Evolutionary conservation across 2,888 invertebrate genomes (phyloP).

Genomic region (Axea sp.): DNA sequence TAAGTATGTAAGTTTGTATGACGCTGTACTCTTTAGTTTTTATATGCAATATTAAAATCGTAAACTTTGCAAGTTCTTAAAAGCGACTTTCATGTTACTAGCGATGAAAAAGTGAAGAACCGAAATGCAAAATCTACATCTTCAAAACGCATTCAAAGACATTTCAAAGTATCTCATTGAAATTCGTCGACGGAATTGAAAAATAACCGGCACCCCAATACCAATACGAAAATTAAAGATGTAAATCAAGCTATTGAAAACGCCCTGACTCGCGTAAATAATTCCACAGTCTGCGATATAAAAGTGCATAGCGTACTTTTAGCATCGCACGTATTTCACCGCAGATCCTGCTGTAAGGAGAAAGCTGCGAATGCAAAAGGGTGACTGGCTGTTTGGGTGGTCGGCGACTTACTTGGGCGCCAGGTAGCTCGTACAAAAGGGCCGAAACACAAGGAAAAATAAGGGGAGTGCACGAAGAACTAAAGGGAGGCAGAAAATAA

Average conservation of each 20-base stretch:
- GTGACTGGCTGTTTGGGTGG: slow-evolving; percentile 57
- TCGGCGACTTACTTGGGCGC: slow-evolving; percentile 49
- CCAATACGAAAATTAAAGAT: slow-evolving; percentile 34
- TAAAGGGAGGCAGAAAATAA: slow-evolving; percentile 51
- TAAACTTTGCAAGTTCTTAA: too few species aligned
- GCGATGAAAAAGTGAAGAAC: too few species aligned
- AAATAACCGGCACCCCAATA: slow-evolving; percentile 2
- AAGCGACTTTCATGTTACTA: too few species aligned
- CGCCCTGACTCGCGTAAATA: slow-evolving; percentile 28
- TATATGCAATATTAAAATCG: too few species aligned
- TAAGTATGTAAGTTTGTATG: too few species aligned
- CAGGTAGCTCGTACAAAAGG: slow-evolving; percentile 61
- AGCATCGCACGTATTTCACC: slow-evolving; percentile 42
- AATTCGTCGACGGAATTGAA: slow-evolving; percentile 10
- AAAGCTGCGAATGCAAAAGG: slow-evolving; percentile 46
- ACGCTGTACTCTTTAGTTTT: too few species aligned
- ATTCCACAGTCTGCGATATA: slow-evolving; percentile 40
- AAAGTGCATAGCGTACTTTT: slow-evolving; percentile 44
- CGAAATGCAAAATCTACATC: too few species aligned
- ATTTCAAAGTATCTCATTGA: not conserved
- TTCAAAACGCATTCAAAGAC: too few species aligned
- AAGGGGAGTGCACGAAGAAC: slow-evolving; percentile 46
- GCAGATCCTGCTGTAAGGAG: slow-evolving; percentile 40
- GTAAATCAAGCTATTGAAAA: slow-evolving; percentile 39
- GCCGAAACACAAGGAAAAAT: slow-evolving; percentile 62